phyloP scores from a whole-genome alignment of 2,113 vertebrate species.

The Procapra przewalskii region DNA sequence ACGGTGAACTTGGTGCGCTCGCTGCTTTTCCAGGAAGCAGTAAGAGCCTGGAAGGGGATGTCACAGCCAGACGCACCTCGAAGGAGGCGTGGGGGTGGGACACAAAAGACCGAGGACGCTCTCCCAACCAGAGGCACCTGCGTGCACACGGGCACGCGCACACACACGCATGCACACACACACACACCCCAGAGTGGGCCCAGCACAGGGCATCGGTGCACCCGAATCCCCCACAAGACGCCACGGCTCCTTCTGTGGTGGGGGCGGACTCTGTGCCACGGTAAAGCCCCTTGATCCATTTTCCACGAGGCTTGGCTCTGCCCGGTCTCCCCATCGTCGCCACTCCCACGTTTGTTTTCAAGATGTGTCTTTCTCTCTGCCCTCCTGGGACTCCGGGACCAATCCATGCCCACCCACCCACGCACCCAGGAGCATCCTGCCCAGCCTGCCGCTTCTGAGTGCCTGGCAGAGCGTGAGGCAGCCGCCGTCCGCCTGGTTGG shows the following conservation, averaged over 20 bases:
- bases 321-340: not conserved
- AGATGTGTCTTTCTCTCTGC: not conserved
- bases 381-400: not conserved
- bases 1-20: not conserved
- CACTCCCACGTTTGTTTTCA: too few relatives aligned
- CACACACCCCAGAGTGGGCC: not conserved
- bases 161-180: accelerated
- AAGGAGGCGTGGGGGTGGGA: not conserved
- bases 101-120: not conserved
- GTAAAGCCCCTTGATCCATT: not conserved
- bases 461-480: not conserved
- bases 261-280: not conserved
- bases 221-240: not conserved
- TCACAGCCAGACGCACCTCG: not conserved
- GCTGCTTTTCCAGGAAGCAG: not conserved
- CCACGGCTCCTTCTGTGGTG: not conserved
- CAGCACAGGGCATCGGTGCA: not conserved
- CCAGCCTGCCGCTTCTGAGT: not conserved
- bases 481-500: not conserved
- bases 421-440: not conserved
- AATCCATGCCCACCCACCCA: too few relatives aligned
- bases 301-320: not conserved
- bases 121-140: not conserved
- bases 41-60: not conserved
- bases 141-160: accelerated